Base-by-base conservation (phyloP, 2,797 vertebrate species). In the Gephyroberyx darwinii region DNA sequence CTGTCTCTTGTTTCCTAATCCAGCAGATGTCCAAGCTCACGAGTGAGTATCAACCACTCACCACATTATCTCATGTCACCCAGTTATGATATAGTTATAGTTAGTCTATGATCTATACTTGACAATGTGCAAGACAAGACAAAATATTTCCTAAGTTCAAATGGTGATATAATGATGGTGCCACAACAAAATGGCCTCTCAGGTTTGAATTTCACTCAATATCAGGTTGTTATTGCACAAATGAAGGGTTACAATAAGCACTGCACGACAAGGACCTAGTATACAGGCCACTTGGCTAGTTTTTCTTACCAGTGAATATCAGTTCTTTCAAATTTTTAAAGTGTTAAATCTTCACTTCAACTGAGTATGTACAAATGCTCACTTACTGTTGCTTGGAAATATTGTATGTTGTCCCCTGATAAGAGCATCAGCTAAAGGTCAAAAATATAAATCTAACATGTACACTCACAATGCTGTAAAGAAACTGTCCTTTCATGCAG, bases 11-110 rank as follows among this genome's bases (percentile, higher is more conserved):
- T 41, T 88, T 77, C 84, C 83, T 83, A 67, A 84, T 69, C 75
- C 75, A 80, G 61, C 88, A 91, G 88, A 86, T 84, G 3, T 60
- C 50, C 84, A 85, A 84, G 57, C 72, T 77, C 82, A 57, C 78
- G 66, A 65, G 92, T 93, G 78, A 92, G 92, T 91, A 89, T 74
- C 80, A 84, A 73, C 39, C 48, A 37, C 33, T 77, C 9, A 45
- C 65, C 67, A 55, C 66, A 35, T 81, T 33, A 69, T 63, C 72
- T 69, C 6, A n/a, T 16, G 3, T 74, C 13, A 30, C 26, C 5
- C 0, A 2, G 53, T 22, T 16, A 14, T 26, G 26, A 26, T 26
- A 26, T 3, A 26, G 26, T 26, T 26, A 26, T 26, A 26, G 26
- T 26, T 26, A 26, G 26, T 60, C 60, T 74, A 75, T 71, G 74